phyloP scores from a whole-genome alignment of 2,888 invertebrate genomes.

The Pediacus dermestoides region DNA sequence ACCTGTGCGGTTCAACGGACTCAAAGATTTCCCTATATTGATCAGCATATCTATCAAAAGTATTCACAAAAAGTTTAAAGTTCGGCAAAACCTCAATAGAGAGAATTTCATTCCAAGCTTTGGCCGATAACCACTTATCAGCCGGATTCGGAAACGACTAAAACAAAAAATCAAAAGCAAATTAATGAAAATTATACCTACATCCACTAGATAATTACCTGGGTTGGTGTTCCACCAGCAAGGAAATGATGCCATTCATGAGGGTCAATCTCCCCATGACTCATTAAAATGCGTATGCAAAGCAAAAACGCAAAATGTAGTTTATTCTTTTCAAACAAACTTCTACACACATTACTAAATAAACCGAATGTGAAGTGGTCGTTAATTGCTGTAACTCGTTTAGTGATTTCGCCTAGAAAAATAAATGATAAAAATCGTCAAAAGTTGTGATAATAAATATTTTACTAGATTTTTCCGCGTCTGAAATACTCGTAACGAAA shows the following conservation, averaged over 20 bases:
- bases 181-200: neutral
- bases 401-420: constrained; percentile 62
- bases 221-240: constrained; percentile 64
- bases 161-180: neutral
- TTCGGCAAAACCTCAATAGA: constrained; percentile 63
- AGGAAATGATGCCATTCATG: constrained; percentile 74
- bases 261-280: constrained; percentile 56
- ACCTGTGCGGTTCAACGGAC: constrained; percentile 64
- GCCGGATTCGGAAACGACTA: constrained; percentile 67
- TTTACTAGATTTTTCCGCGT: constrained; percentile 63
- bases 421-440: constrained; percentile 2
- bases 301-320: constrained; percentile 77
- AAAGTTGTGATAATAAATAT: no score
- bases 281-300: constrained; percentile 65
- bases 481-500: constrained; percentile 69
- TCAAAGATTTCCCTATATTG: constrained; percentile 66
- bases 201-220: constrained; percentile 41
- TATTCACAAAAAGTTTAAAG: constrained; percentile 60
- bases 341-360: constrained; percentile 83
- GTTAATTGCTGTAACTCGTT: constrained; percentile 74
- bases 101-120: constrained; percentile 79
- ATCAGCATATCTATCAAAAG: constrained; percentile 54
- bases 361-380: constrained; percentile 79
- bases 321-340: constrained; percentile 87
- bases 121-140: constrained; percentile 72